These are phyloP conservation scores for Amphimallon solstitiale DNA, from an alignment of 2,888 invertebrate genomes.

Conservation along the genomic window DNA sequence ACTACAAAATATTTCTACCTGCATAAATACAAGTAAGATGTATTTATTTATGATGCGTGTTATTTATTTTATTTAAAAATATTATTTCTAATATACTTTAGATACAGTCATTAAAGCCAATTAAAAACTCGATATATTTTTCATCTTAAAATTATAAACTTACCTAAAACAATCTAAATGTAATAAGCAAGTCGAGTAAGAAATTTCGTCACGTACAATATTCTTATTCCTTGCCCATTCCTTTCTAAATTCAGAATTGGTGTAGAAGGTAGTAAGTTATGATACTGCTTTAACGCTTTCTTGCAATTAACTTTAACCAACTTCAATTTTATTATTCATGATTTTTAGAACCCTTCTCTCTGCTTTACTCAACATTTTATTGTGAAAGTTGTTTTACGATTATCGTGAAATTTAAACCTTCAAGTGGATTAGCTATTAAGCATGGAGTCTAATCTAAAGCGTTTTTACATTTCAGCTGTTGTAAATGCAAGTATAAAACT, in stretches of 20 bases:
- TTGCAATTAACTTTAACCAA: conserved; percentile 37
- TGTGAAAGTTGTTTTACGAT: conserved; percentile 46
- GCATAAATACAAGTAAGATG: too few relatives aligned
- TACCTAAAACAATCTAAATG: too few relatives aligned
- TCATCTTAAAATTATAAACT: too few relatives aligned
- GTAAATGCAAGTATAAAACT: not conserved
- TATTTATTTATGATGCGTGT: too few relatives aligned
- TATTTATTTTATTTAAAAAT: too few relatives aligned
- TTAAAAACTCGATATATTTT: too few relatives aligned
- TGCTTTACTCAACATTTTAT: conserved; percentile 34
- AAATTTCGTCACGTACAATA: not conserved
- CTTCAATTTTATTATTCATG: conserved; percentile 47
- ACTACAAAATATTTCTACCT: too few relatives aligned
- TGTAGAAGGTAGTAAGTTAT: conserved; percentile 5
- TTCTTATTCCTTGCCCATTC: conserved; percentile 2
- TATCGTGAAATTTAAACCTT: conserved; percentile 43
- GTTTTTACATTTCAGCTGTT: conserved; percentile 11
- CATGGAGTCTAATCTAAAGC: not conserved
- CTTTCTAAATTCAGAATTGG: not conserved
- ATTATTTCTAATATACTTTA: too few relatives aligned
- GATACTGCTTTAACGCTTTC: conserved; percentile 11
- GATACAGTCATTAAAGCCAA: too few relatives aligned
- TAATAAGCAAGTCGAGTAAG: too few relatives aligned
- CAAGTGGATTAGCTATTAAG: conserved; percentile 28
- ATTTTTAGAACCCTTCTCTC: conserved; percentile 31